These are phyloP conservation scores for Bergia sp. DNA, from an alignment of 92 coral and sea anemone genomes.

Conservation along the genomic window DNA sequence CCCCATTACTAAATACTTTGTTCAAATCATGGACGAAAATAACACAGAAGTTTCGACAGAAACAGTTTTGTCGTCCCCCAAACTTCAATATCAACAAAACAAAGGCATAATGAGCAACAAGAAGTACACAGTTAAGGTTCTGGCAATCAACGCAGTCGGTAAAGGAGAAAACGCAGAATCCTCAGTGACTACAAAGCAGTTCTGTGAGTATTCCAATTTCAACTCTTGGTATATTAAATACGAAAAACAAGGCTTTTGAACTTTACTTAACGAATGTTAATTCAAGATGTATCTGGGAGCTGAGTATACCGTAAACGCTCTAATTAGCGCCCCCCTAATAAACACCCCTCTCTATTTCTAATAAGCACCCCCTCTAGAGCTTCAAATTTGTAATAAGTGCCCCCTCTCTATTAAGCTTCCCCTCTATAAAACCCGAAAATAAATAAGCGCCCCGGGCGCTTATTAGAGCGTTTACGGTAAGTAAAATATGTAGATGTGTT, in stretches of 20 bases:
- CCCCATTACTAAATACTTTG: not conserved
- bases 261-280: not conserved
- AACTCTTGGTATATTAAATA: not conserved
- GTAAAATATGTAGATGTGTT: too few species aligned
- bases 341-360: too few species aligned
- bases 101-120: not conserved
- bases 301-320: too few species aligned
- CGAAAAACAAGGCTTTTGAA: not conserved
- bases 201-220: not conserved
- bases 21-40: not conserved
- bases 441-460: too few species aligned
- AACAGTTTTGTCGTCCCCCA: not conserved
- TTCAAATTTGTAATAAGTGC: too few species aligned
- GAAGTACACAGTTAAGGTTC: not conserved
- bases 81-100: not conserved
- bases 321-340: too few species aligned
- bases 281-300: not conserved
- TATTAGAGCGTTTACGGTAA: too few species aligned
- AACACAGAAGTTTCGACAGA: not conserved
- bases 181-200: conserved; percentile 2
- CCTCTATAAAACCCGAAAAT: too few species aligned
- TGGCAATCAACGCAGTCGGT: conserved; percentile 5
- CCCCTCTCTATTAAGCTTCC: too few species aligned
- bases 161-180: conserved; percentile 2
- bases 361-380: too few species aligned